A percentile compares a stretch with the other conserved stretches of the same genome.
Conservation (phyloP, 2,888 invertebrate genomes). For the Caenorhabditis sp. region DNA sequence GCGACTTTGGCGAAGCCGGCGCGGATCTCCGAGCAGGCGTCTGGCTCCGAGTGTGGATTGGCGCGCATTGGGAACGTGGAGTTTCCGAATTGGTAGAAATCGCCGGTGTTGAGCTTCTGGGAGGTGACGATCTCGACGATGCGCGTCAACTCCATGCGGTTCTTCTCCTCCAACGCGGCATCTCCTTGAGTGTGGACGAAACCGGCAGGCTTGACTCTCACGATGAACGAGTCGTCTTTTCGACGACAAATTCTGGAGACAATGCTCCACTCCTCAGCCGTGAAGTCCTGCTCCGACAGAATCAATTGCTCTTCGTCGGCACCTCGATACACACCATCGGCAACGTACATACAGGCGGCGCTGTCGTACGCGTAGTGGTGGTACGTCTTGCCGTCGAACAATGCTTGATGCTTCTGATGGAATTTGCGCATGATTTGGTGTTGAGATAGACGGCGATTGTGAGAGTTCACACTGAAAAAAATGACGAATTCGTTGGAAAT, state of each 20-base stretch:
- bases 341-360: slow-evolving; percentile 17
- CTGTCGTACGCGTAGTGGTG: slow-evolving; percentile 21
- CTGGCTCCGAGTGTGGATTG: background rate
- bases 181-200: slow-evolving; percentile 31
- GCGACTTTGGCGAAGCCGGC: slow-evolving; percentile 56
- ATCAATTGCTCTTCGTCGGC: background rate
- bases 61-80: slow-evolving; percentile 18
- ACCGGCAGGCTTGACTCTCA: slow-evolving; percentile 10
- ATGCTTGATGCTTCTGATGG: background rate
- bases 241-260: slow-evolving; percentile 28
- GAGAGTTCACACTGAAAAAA: slow-evolving; percentile 42
- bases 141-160: slow-evolving; percentile 42
- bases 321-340: slow-evolving; percentile 7
- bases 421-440: slow-evolving; percentile 33
- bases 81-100: slow-evolving; percentile 49
- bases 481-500: too few species aligned
- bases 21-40: slow-evolving; percentile 38
- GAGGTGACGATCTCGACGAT: slow-evolving; percentile 49
- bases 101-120: slow-evolving; percentile 7
- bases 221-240: background rate
- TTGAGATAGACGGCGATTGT: slow-evolving; percentile 41
- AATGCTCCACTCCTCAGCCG: slow-evolving; percentile 13
- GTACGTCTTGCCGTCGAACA: slow-evolving; percentile 5
- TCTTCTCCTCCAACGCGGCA: background rate
- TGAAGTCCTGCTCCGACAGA: slow-evolving; percentile 19